phyloP scores from a whole-genome alignment of 1,140 invertebrate species.

The Doryteuthis pealeii region DNA sequence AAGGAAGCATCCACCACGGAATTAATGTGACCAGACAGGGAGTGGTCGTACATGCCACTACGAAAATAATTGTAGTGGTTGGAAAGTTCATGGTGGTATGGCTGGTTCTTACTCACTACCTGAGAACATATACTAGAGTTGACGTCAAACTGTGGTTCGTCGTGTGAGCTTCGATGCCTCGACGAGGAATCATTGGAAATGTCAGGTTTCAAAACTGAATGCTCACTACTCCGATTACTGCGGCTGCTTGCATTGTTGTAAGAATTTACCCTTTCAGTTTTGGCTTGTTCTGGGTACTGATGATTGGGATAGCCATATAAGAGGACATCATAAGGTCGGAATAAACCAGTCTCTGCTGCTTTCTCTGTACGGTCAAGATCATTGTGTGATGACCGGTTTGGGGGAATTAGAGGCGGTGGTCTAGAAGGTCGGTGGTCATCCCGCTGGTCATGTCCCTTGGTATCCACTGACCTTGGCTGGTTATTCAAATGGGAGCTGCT shows the following conservation, averaged over 20 bases:
- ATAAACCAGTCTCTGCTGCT: not conserved
- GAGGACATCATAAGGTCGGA: constrained; percentile 8
- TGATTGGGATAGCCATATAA: not conserved
- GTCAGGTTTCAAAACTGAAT: not conserved
- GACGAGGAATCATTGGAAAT: not conserved
- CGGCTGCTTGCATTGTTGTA: not conserved
- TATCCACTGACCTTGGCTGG: not conserved
- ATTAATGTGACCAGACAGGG: not conserved
- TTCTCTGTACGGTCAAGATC: constrained; percentile 4
- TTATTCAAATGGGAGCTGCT: not conserved
- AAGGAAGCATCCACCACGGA: not conserved
- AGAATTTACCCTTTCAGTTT: not conserved
- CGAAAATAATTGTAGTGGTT: constrained; percentile 4
- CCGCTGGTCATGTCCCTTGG: not conserved
- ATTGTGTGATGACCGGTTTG: not conserved
- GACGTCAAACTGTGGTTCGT: constrained; percentile 18
- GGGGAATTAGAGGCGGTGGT: constrained; percentile 6
- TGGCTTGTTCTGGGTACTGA: not conserved
- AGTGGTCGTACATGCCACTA: not conserved
- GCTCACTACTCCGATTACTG: not conserved
- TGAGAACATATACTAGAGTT: constrained; percentile 8
- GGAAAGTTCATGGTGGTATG: not conserved
- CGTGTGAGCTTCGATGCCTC: not conserved
- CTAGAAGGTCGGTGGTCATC: not conserved
- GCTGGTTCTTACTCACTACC: not conserved